Evolutionary conservation across 2,113 vertebrate species (phyloP).

Genomic region (Maylandia zebra): DNA sequence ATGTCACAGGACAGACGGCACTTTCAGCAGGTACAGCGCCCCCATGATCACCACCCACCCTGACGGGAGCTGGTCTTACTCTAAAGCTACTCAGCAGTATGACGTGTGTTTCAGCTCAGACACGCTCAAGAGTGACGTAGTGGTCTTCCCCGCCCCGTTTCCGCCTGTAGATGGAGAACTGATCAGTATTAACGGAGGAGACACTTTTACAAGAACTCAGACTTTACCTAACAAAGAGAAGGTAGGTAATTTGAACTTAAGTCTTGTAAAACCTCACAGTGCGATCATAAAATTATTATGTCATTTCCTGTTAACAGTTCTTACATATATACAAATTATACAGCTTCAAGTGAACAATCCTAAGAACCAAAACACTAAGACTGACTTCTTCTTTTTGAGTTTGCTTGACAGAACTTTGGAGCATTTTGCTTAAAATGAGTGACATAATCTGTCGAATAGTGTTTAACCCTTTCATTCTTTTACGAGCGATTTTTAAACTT

Average conservation of each 20-base stretch:
- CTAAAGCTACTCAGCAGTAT: background rate
- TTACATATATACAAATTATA: background rate
- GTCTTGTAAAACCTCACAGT: background rate
- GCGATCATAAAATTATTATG: background rate
- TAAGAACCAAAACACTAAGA: background rate
- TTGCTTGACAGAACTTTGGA: background rate
- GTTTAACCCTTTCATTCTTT: background rate
- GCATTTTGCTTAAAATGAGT: background rate
- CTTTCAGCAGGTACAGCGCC: no score
- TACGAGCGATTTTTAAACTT: background rate
- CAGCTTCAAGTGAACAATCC: background rate
- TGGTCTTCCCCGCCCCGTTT: background rate
- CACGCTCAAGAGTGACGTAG: background rate
- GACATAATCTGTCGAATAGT: background rate
- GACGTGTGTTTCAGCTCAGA: background rate
- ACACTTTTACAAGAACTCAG: background rate
- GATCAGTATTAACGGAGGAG: background rate
- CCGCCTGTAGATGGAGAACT: background rate
- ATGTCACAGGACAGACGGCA: fast-evolving
- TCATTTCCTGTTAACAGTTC: background rate
- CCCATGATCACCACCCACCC: background rate
- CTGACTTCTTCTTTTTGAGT: background rate
- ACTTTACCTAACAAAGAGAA: background rate
- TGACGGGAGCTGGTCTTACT: background rate
- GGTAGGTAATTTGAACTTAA: background rate